Evolutionary conservation across 2,888 invertebrate species (phyloP).

Genomic region (Clitarchus hookeri): DNA sequence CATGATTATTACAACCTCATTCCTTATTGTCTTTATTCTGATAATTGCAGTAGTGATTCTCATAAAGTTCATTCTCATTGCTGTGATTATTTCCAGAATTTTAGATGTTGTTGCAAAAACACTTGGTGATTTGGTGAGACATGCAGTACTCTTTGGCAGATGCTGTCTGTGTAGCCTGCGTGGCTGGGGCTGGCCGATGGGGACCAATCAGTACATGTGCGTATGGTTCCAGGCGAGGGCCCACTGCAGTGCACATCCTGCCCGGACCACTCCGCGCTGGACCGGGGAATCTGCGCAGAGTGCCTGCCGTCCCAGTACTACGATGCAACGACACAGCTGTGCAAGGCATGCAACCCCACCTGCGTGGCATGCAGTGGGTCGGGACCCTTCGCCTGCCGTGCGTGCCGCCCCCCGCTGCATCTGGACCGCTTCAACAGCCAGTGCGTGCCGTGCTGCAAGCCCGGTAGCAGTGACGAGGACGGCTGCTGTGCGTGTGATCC

Average conservation of each 20-base stretch:
- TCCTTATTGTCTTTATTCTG: too few species aligned
- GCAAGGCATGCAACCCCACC: constrained; percentile 67
- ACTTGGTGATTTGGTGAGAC: background rate
- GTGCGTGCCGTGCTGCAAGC: constrained; percentile 73
- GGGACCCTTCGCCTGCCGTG: constrained; percentile 69
- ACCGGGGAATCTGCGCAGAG: constrained; percentile 75
- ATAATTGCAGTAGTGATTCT: background rate
- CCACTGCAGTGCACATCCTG: constrained; percentile 76
- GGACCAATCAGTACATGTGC: background rate
- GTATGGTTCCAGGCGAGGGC: constrained; percentile 62
- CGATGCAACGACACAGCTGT: constrained; percentile 68
- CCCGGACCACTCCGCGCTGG: constrained; percentile 71
- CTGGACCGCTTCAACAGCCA: constrained; percentile 74
- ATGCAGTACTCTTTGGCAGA: background rate
- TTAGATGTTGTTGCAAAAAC: background rate
- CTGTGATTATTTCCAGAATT: background rate
- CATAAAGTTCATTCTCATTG: background rate
- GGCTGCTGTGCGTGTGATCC: constrained; percentile 74
- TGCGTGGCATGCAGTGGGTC: constrained; percentile 72
- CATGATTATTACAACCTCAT: too few species aligned
- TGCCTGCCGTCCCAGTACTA: constrained; percentile 76
- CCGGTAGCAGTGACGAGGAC: constrained; percentile 57
- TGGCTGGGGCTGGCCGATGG: background rate
- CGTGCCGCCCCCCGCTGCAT: constrained; percentile 67
- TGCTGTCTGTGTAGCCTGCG: background rate